These are phyloP conservation scores for Andrena minutula DNA, from an alignment of 2,888 invertebrate species.

Conservation along the genomic window DNA sequence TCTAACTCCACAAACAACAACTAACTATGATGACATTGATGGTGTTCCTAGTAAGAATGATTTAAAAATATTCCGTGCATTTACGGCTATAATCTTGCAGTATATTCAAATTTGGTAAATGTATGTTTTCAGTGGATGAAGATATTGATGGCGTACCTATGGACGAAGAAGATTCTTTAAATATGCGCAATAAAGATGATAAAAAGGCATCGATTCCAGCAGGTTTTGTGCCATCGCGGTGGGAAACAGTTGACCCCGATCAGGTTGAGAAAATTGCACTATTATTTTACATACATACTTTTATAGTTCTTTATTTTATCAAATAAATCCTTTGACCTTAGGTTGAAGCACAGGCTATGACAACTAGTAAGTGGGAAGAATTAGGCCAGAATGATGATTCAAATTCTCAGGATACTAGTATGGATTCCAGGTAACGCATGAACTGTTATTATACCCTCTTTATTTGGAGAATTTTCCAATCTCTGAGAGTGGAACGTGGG, in stretches of 20 bases:
- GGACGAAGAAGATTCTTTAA: slow-evolving; percentile 84
- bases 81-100: neutral
- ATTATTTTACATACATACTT: neutral
- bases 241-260: slow-evolving; percentile 98
- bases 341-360: slow-evolving; percentile 93
- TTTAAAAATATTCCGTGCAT: slow-evolving; percentile 12
- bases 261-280: slow-evolving; percentile 84
- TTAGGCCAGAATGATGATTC: slow-evolving; percentile 87
- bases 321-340: slow-evolving; percentile 43
- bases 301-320: neutral
- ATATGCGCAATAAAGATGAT: slow-evolving; percentile 76
- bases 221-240: slow-evolving; percentile 96
- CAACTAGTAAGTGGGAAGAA: slow-evolving; percentile 95
- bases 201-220: slow-evolving; percentile 86
- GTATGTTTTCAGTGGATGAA: slow-evolving; percentile 87
- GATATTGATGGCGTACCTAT: slow-evolving; percentile 92
- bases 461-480: neutral
- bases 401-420: slow-evolving; percentile 84
- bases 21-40: slow-evolving; percentile 89
- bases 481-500: too few species aligned
- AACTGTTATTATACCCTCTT: neutral
- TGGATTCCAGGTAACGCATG: slow-evolving; percentile 81
- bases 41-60: slow-evolving; percentile 87
- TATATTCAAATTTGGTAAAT: neutral
- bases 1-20: slow-evolving; percentile 83